phyloP scores from a whole-genome alignment of 2,113 vertebrate genomes.

The Climacteris rufus region DNA sequence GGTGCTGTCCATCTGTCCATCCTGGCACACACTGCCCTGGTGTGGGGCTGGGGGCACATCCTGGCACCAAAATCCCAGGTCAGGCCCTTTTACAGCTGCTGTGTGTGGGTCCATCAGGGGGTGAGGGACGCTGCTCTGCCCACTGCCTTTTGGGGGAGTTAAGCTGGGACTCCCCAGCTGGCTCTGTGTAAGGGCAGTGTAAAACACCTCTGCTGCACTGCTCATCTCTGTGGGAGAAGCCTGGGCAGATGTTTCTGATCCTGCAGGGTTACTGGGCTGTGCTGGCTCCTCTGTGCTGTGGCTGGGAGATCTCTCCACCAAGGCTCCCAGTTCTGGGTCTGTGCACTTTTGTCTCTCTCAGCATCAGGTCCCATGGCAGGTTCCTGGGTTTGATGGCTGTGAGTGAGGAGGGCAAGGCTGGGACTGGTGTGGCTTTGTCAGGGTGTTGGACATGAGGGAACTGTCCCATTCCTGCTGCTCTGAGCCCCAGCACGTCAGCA shows the following conservation, averaged over 20 bases:
- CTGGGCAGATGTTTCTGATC: neutral
- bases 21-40: neutral
- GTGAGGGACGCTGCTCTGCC: neutral
- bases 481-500: neutral
- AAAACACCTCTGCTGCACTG: neutral
- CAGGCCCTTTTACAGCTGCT: neutral
- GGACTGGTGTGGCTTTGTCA: neutral
- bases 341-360: neutral
- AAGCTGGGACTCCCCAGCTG: neutral
- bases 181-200: neutral
- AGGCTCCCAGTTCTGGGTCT: neutral
- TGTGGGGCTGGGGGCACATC: neutral
- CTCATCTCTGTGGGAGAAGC: neutral
- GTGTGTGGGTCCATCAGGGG: neutral
- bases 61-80: neutral
- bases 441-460: neutral
- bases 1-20: neutral
- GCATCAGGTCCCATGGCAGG: accelerated
- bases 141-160: accelerated
- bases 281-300: neutral
- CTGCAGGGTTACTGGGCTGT: neutral
- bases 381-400: neutral
- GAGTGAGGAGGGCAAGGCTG: neutral
- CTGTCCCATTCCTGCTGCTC: neutral
- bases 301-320: neutral